Conservation (phyloP, 2,113 vertebrate genomes). For the Cryptomyrus ogoouensis region DNA sequence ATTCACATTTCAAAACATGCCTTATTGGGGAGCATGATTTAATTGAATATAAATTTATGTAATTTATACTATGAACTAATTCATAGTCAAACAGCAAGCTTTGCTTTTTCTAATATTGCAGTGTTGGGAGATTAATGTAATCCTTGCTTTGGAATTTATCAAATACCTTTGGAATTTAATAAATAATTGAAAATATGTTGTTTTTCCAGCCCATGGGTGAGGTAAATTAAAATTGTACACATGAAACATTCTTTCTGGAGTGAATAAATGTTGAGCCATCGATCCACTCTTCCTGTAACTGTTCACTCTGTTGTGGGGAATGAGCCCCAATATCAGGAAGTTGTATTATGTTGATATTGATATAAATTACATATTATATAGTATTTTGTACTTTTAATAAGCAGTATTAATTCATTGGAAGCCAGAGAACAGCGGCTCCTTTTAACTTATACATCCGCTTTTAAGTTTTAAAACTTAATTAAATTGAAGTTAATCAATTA, state of each 20-base stretch:
- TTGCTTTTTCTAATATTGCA: neutral
- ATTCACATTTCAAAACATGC: neutral
- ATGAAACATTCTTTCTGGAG: neutral
- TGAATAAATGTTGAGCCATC: neutral
- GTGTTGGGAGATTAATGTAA: neutral
- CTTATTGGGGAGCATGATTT: neutral
- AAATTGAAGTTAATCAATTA: neutral
- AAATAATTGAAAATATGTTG: conserved; percentile 10
- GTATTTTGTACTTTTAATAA: neutral
- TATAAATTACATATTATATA: neutral
- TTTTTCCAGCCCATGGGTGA: neutral
- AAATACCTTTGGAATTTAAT: neutral
- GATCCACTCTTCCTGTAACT: neutral
- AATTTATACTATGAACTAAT: neutral
- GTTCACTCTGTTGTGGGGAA: neutral
- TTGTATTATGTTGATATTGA: neutral
- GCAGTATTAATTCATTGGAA: neutral
- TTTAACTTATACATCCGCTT: neutral
- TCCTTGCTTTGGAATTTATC: neutral
- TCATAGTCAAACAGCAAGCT: neutral
- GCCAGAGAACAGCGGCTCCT: neutral
- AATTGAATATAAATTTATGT: neutral
- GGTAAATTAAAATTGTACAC: neutral
- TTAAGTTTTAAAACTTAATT: neutral
- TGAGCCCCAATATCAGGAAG: neutral